A percentile compares a stretch with the other conserved stretches of the same genome.
phyloP scores from a whole-genome alignment of 2,113 vertebrate species.

The Sebastes schlegelii region DNA sequence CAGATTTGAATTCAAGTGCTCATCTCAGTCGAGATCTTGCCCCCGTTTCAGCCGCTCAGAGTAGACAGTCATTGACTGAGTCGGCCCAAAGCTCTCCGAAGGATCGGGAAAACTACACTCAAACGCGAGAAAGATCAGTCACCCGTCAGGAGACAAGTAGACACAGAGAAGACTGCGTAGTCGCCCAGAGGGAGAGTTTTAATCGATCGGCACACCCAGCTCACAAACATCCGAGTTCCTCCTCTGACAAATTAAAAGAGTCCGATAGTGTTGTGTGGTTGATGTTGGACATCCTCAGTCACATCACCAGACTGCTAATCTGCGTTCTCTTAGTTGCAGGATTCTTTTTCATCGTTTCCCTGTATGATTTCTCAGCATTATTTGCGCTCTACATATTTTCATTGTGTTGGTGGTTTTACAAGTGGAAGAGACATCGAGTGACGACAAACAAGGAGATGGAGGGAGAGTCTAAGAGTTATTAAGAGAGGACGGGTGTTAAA shows the following conservation, averaged over 20 bases:
- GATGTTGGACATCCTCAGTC: conserved; percentile 78
- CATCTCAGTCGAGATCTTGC: conserved; percentile 21
- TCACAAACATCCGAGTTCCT: conserved; percentile 11
- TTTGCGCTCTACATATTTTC: conserved; percentile 89
- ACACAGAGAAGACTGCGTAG: conserved; percentile 36
- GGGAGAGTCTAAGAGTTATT: conserved; percentile 24
- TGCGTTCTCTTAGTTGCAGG: conserved; percentile 86
- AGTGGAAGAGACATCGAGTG: conserved; percentile 78
- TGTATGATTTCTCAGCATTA: conserved; percentile 90
- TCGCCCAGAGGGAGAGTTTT: conserved; percentile 8
- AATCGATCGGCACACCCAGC: conserved; percentile 22
- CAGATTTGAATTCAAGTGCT: conserved; percentile 38
- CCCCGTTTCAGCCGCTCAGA: not conserved
- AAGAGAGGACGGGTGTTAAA: not conserved
- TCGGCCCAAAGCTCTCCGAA: conserved; percentile 11
- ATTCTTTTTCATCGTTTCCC: conserved; percentile 86
- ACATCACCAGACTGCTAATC: conserved; percentile 83
- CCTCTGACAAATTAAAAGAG: conserved; percentile 57
- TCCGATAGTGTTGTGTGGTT: conserved; percentile 63
- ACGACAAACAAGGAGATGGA: conserved; percentile 75
- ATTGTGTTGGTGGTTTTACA: conserved; percentile 88
- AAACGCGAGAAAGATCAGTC: conserved; percentile 37
- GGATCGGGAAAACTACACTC: conserved; percentile 24
- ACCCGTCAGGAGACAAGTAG: conserved; percentile 14
- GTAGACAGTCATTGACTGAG: conserved; percentile 17